Base-by-base conservation (phyloP, 2,113 vertebrate genomes). In the Cygnus atratus region DNA sequence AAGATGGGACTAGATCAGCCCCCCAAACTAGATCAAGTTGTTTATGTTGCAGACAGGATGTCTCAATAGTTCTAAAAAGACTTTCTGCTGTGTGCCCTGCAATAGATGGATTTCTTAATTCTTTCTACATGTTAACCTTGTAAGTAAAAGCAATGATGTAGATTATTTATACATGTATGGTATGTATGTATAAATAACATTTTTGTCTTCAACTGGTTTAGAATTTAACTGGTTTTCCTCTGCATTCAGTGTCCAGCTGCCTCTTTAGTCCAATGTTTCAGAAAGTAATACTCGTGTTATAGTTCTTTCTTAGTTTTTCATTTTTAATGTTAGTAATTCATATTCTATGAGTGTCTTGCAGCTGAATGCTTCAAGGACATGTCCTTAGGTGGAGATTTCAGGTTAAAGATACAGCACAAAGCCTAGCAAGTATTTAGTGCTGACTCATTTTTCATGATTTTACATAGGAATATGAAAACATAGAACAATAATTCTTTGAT, bases 111-210 rank as follows among this genome's bases (percentile, higher is more conserved):
- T 59, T 70, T 83, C 81, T 76, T 2, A 73, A n/a, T 81, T 90
- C 29, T 39, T 78, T 43, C 21, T 50, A 54, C 4, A 1, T 59
- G 50, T 73, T 91, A 76, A 48, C 46, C n/a, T 59, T 50, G 6
- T 46, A 59, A 57, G 11, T 54, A 55, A 84, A 89, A 44, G 43
- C 41, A 76, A 20, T 58, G 63, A 73, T 29, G 44, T 48, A 77
- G 74, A 59, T 48, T 48, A 22, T 48, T 48, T 48, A 48, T 48
- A 3, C 13, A 65, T 54, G 8, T 33, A 33, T 39, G 10, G 15
- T 72, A 55, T 7, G 31, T 0, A 0, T 80, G 22, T n/a, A n/a
- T 84, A 67, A 84, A 62, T 54, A 68, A 57, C 2, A 50, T 44
- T 88, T 81, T 85, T 65, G 6, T 10, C 31, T 79, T 68, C 78